These are phyloP conservation scores for Rhopalosiphum padi DNA, from an alignment of 1,140 invertebrate genomes.

Conservation along the genomic window DNA sequence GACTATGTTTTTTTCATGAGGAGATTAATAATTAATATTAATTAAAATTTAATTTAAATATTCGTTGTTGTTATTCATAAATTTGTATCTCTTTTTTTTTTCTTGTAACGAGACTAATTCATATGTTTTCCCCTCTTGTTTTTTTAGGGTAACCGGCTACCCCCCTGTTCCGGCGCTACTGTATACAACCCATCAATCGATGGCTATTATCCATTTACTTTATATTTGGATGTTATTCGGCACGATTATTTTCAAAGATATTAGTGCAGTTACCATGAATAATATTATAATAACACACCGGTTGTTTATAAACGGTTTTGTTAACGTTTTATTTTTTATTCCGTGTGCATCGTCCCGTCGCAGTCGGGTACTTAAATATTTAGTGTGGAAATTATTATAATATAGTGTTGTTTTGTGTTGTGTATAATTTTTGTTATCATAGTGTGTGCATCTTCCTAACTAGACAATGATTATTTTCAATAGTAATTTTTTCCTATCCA, in stretches of 20 bases:
- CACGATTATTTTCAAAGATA: not conserved
- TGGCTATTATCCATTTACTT: not conserved
- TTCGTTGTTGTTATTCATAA: not conserved
- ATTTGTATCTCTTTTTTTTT: not conserved
- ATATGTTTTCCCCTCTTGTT: not conserved
- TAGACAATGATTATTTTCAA: slow-evolving; percentile 1
- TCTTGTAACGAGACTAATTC: not conserved
- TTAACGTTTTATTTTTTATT: not conserved
- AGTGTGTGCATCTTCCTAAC: not conserved
- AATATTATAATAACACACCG: not conserved
- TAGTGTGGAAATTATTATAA: slow-evolving; percentile 5
- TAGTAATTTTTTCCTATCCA: not conserved
- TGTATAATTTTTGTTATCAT: slow-evolving; percentile 22
- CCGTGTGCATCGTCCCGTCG: no score
- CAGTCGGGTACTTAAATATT: not conserved
- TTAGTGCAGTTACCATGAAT: not conserved
- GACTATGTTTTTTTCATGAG: not conserved
- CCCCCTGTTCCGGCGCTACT: not conserved
- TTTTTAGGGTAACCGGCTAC: not conserved
- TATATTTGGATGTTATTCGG: not conserved
- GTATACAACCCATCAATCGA: not conserved
- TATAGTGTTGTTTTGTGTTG: not conserved
- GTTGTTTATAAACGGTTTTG: not conserved
- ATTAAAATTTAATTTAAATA: not conserved
- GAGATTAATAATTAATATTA: not conserved